Conservation (phyloP, 2,113 vertebrate species). For the Thalassarche chlororhynchos region DNA sequence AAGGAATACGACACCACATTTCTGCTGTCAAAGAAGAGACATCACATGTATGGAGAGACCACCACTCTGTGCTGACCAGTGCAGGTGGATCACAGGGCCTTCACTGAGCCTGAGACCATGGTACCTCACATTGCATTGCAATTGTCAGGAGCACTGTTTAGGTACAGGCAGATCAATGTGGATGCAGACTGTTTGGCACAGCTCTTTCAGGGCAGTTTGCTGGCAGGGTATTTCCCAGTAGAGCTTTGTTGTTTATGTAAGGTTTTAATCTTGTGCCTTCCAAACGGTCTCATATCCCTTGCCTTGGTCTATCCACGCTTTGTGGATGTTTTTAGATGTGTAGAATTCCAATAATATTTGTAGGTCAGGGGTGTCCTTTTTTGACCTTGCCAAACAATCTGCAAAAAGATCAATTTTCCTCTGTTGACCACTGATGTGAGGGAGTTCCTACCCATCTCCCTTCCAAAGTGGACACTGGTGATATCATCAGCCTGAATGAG, state of each 20-base stretch:
- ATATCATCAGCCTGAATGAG: background rate
- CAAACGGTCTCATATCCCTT: background rate
- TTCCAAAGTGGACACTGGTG: background rate
- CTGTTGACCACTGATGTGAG: background rate
- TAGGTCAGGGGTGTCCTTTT: background rate
- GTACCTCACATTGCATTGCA: background rate
- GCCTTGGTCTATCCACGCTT: background rate
- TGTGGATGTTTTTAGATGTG: background rate
- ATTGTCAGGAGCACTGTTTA: background rate
- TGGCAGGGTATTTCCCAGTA: background rate
- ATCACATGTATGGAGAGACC: rapidly evolving
- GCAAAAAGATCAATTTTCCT: background rate
- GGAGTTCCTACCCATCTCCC: background rate
- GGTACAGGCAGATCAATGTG: too few species aligned
- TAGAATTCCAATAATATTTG: background rate
- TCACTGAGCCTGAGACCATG: background rate
- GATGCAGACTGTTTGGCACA: background rate
- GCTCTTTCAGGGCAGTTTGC: background rate
- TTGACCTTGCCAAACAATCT: background rate
- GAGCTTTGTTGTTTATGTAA: background rate
- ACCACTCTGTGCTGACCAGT: background rate
- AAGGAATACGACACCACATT: background rate
- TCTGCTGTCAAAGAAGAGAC: background rate
- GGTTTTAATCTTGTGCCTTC: background rate
- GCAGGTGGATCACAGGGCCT: background rate